These are phyloP conservation scores for Perccottus glenii DNA, from an alignment of 2,113 vertebrate genomes.

Conservation along the genomic window DNA sequence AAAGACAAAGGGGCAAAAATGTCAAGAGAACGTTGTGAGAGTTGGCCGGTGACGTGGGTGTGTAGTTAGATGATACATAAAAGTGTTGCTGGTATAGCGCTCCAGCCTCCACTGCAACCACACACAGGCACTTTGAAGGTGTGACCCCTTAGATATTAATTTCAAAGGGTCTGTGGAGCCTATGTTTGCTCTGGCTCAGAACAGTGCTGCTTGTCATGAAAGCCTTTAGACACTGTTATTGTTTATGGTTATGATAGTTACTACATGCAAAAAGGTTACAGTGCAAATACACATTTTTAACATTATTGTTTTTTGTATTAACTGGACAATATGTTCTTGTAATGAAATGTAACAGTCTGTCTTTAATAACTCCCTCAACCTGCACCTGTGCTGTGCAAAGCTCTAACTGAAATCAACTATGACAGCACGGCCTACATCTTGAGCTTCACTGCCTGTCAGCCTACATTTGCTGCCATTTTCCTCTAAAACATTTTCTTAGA, in stretches of 20 bases:
- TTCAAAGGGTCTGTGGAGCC: slow-evolving; percentile 49
- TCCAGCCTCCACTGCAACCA: background rate
- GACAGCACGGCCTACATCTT: slow-evolving; percentile 13
- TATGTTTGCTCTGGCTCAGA: background rate
- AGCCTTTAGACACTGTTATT: slow-evolving; percentile 9
- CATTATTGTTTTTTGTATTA: no score
- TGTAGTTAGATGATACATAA: slow-evolving; percentile 39
- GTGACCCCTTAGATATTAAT: slow-evolving; percentile 57
- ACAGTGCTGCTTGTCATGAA: slow-evolving; percentile 5
- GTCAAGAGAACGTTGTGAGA: slow-evolving; percentile 33
- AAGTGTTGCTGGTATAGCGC: slow-evolving; percentile 31
- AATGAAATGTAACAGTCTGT: slow-evolving; percentile 12
- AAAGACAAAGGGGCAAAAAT: slow-evolving; percentile 58
- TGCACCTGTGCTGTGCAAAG: background rate
- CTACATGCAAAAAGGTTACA: no score
- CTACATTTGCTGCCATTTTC: slow-evolving; percentile 35
- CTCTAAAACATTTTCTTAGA: slow-evolving; percentile 6
- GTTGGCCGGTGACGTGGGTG: slow-evolving; percentile 18
- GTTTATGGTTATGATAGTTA: no score
- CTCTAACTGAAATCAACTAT: background rate
- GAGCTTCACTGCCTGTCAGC: slow-evolving; percentile 16
- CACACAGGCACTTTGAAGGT: slow-evolving; percentile 49
- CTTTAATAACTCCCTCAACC: background rate
- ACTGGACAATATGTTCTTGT: no score
- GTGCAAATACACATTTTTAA: no score